Conservation (phyloP, 2,113 vertebrate species). For the Bucco capensis region DNA sequence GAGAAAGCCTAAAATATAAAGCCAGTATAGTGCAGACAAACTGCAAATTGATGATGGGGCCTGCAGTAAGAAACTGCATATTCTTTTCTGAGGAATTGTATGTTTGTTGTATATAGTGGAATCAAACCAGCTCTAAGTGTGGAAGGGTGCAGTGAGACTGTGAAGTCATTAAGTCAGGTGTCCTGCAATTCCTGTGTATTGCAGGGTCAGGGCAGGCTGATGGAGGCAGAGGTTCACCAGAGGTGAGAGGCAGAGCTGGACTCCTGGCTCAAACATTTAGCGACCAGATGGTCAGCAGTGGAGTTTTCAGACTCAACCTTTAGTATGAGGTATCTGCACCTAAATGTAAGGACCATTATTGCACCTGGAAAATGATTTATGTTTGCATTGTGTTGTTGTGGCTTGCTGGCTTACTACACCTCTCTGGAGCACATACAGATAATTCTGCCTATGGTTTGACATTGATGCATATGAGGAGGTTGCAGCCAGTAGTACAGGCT, state of each 20-base stretch:
- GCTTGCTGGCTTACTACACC: not conserved
- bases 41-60: not conserved
- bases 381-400: not conserved
- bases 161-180: not conserved
- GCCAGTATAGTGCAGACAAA: not conserved
- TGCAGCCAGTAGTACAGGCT: not conserved
- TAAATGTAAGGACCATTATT: not conserved
- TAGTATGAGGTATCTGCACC: not conserved
- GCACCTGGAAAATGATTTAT: not conserved
- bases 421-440: not conserved
- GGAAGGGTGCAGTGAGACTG: not conserved
- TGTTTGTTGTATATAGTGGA: not conserved
- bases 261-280: not conserved
- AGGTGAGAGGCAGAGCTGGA: not conserved
- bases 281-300: rapidly evolving
- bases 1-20: not conserved
- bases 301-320: not conserved
- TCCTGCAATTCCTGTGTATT: not conserved
- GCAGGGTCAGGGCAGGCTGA: not conserved
- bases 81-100: not conserved
- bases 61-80: not conserved
- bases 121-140: not conserved
- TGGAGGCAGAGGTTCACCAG: not conserved
- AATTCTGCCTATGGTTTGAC: not conserved
- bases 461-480: not conserved